Evolutionary conservation across 2,888 invertebrate genomes (phyloP), one percentile per base, ranked within the genome.

Genomic region (Drosophila subquinaria): DNA sequence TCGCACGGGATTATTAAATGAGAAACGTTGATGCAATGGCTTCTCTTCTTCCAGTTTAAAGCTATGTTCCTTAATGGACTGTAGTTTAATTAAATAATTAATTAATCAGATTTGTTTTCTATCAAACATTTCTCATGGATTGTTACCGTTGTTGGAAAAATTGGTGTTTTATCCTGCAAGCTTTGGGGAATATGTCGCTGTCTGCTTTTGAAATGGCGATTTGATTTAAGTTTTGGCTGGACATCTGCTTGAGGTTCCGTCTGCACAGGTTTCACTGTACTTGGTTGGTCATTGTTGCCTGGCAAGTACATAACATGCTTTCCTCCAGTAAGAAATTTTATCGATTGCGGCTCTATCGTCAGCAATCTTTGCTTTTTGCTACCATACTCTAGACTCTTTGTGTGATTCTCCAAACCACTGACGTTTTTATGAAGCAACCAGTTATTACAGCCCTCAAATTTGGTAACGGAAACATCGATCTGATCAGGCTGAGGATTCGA

Each of bases 1-100:
- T n/a, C 97, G 91, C 10, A 97, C 95, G 0, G 97, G 97, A 51
- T 96, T 97, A 92, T 97, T 97, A 93, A 97, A 97, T 0, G 96
- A 96, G 93, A 97, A 97, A 77, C 96, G 94, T 90, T 95, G 96
- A 69, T 78, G 76, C 56, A 81, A 72, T 55, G 94, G 93, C 55
- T 79, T 82, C 4, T 78, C 77, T 6, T 78, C 79, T 8, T 73
- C 69, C 45, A 65, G 42, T 65, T 70, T 74, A 2, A 47, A 17
- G 20, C 27, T 48, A 38, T 59, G 53, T 35, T 73, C 71, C 45
- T 51, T 57, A 23, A 63, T 23, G 30, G 65, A 47, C 69, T 76
- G 52, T 5, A 62, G 56, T 30, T 9, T 10, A 3, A 20, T 43
- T 23, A 15, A 38, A 2, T 45, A 15, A 23, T 20, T 42, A 4